Conservation (phyloP, 2,888 invertebrate species). For the Sarcophaga variegata region DNA sequence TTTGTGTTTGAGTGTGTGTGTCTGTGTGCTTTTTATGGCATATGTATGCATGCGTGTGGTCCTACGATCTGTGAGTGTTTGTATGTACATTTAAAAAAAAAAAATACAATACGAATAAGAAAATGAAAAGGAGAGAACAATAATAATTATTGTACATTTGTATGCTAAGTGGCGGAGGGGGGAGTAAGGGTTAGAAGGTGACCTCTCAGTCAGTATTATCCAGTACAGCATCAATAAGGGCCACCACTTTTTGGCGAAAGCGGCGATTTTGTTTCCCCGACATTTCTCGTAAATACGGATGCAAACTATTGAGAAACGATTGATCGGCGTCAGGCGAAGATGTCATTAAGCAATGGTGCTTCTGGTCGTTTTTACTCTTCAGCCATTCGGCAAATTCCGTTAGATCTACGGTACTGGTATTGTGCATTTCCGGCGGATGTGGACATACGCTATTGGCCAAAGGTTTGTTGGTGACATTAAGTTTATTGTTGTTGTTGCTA, state of each 20-base stretch:
- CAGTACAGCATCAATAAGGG: conserved; percentile 77
- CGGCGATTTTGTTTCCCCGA: conserved; percentile 79
- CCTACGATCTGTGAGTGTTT: neutral
- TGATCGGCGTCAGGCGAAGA: conserved; percentile 77
- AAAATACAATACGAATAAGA: conserved; percentile 56
- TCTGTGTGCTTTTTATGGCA: too few relatives aligned
- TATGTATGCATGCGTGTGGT: too few relatives aligned
- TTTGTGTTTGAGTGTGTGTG: too few relatives aligned
- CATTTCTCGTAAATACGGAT: conserved; percentile 79
- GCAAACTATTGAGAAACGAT: conserved; percentile 78
- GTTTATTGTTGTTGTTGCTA: conserved; percentile 43
- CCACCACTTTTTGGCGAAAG: conserved; percentile 78
- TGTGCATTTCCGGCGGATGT: conserved; percentile 62
- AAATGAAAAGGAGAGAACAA: conserved; percentile 15
- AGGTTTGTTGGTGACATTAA: conserved; percentile 26
- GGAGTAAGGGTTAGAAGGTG: neutral
- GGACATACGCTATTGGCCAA: conserved; percentile 29
- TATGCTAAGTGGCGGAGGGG: too few relatives aligned
- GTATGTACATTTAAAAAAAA: conserved; percentile 10
- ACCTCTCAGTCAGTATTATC: conserved; percentile 74
- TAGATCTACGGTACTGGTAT: conserved; percentile 74
- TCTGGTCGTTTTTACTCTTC: conserved; percentile 74
- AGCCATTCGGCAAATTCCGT: conserved; percentile 77
- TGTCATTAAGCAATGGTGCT: conserved; percentile 72
- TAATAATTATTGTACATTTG: too few relatives aligned